Evolutionary conservation across 2,797 vertebrate species (phyloP).

Genomic region (Astyanax mexicanus): DNA sequence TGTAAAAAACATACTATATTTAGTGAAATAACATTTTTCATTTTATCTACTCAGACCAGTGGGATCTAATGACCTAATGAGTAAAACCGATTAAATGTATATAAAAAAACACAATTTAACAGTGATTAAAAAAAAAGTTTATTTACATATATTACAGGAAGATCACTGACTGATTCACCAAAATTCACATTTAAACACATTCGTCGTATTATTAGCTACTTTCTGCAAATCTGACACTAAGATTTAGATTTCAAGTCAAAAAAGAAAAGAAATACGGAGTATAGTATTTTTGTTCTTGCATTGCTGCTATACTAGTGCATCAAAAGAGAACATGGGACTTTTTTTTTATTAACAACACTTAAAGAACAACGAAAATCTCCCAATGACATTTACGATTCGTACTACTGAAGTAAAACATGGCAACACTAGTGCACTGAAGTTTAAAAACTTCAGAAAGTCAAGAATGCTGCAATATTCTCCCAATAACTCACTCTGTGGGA

Average conservation of each 20-base stretch:
- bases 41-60: too few species aligned
- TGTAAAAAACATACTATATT: too few species aligned
- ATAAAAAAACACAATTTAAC: background rate
- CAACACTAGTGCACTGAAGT: background rate
- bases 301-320: constrained; percentile 75
- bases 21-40: too few species aligned
- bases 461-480: background rate
- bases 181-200: constrained; percentile 81
- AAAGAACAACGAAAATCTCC: constrained; percentile 76
- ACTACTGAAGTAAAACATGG: constrained; percentile 60
- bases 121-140: constrained; percentile 81
- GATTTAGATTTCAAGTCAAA: constrained; percentile 73
- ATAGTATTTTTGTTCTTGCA: constrained; percentile 62
- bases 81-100: too few species aligned
- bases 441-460: constrained; percentile 9
- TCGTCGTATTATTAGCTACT: constrained; percentile 78
- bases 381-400: constrained; percentile 70
- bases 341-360: constrained; percentile 79
- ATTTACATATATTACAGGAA: constrained; percentile 93
- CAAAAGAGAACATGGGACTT: constrained; percentile 75
- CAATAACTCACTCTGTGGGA: background rate
- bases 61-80: too few species aligned
- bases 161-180: constrained; percentile 84
- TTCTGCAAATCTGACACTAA: constrained; percentile 76
- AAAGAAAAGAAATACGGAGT: constrained; percentile 72